Evolutionary conservation across 2,797 vertebrate species (phyloP), one percentile per base, ranked within the genome.

Genomic region (Myioborus melanocephalus): DNA sequence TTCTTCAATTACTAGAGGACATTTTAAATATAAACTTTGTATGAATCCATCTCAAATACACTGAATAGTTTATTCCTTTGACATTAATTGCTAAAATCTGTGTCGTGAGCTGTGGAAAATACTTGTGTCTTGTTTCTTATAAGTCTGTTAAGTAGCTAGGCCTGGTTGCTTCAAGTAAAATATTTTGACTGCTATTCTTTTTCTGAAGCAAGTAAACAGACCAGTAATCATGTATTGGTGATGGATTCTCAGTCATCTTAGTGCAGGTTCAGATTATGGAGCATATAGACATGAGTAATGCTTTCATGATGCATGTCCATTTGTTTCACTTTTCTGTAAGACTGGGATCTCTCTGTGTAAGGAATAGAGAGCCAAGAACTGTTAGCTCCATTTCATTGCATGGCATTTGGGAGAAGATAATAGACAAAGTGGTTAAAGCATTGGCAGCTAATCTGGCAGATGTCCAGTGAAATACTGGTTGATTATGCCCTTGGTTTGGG

Each of bases 11-110:
- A 89, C 83, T 95, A 70, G 70, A 55, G 57, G 41, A 65, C 95
- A 79, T 96, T 97, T 97, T 94, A 93, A 92, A 88, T 94, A 57
- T 52, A 90, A 96, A 96, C 57, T 96, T 97, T 43, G 49, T 69
- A 93, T 94, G 84, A 95, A 83, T 95, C 39, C 14, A 61, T 95
- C 86, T 65, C 21, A n/a, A 85, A 97, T 97, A 76, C 89, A 35
- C 24, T 56, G 47, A 93, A 39, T 83, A 89, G 47, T 91, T 72
- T 90, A 84, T 93, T 97, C 83, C 66, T 96, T 94, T 97, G 70
- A 77, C 50, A 88, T 95, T 95, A 95, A 83, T 97, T 92, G 27
- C 91, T 91, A 84, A 97, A 96, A 92, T 93, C 57, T 92, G 37
- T 93, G 27, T 86, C 73, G 70, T 39, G 60, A 68, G 27, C 78